Base-by-base conservation (phyloP, 2,113 vertebrate genomes). In the Petaurus breviceps region DNA sequence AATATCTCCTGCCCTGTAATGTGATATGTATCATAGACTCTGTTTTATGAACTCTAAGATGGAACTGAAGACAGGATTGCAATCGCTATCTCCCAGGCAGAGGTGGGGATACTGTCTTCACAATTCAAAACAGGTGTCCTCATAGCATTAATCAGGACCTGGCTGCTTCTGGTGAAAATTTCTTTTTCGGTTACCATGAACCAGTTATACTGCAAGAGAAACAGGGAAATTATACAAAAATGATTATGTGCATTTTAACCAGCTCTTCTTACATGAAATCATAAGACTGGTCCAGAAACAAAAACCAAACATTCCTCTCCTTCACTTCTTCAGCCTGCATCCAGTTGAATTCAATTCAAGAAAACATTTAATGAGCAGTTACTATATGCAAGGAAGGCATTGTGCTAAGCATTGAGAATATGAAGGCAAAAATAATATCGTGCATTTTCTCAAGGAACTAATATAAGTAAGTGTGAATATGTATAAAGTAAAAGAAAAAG, bases 1-100 rank as follows among this genome's bases (percentile, higher is more conserved):
- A 98, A 94, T 37, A 90, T 53, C 84, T 89, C 61, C 52, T 57
- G 49, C 89, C 25, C 6, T 89, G 24, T 93, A 90, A 47, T 97
- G 51, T 51, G 47, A 51, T 55, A 91, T 54, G 91, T 68, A 25
- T 50, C 51, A 3, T 12, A 11, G 84, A 92, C 49, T 92, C 50
- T 49, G 68, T 25, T 57, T 94, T 92, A 84, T 28, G 89, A 97
- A 51, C 95, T 95, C 6, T 25, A 93, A 16, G 12, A 54, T 53
- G 4, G 57, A 53, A 53, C 11, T 28, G 37, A 57, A 94, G 61
- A 43, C 68, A 0, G 53, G 61, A 51, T 16, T 77, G 28, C 25
- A 22, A n/a, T 31, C 49, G 3, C 1, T 51, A 90, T 90, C 89
- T 53, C 54, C 24, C 0, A 7, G 68, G 1, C 16, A 10, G 54